phyloP scores from a whole-genome alignment of 2,888 invertebrate genomes.

The Leptopilina myrica region DNA sequence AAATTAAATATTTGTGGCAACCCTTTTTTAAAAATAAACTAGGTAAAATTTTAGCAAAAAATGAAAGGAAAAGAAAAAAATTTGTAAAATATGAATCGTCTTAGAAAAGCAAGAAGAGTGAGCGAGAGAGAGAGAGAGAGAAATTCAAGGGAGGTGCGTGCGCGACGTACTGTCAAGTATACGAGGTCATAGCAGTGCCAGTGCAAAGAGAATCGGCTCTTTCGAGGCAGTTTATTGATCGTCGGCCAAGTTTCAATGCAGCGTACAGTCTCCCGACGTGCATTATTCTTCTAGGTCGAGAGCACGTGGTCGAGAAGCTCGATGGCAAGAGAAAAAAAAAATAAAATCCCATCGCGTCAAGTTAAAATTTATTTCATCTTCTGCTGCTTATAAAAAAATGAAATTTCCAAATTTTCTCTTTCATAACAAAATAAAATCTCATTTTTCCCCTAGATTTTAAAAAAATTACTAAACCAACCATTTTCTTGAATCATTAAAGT shows the following conservation, averaged over 20 bases:
- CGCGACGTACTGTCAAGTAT: conserved; percentile 35
- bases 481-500: too few relatives aligned
- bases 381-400: too few relatives aligned
- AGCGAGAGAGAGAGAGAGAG: not conserved
- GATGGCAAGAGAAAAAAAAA: conserved; percentile 5
- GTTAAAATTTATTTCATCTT: not conserved
- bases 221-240: conserved; percentile 38
- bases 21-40: too few relatives aligned
- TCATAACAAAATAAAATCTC: too few relatives aligned
- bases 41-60: too few relatives aligned
- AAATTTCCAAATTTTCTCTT: too few relatives aligned
- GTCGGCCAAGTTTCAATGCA: conserved; percentile 35
- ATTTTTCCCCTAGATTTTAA: too few relatives aligned
- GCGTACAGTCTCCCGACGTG: conserved; percentile 33
- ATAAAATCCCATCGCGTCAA: not conserved
- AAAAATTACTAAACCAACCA: too few relatives aligned
- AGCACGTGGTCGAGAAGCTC: conserved; percentile 10
- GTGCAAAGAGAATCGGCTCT: conserved; percentile 39
- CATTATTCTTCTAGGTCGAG: conserved; percentile 37
- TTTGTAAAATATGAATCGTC: not conserved
- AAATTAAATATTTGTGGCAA: too few relatives aligned
- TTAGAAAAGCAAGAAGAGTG: not conserved
- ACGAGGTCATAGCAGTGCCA: conserved; percentile 38
- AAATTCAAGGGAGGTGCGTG: conserved; percentile 29
- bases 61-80: too few relatives aligned